A percentile compares a stretch with the other conserved stretches of the same genome.
Evolutionary conservation across 1,140 invertebrate species (phyloP).

Genomic region (Bombus confusus): DNA sequence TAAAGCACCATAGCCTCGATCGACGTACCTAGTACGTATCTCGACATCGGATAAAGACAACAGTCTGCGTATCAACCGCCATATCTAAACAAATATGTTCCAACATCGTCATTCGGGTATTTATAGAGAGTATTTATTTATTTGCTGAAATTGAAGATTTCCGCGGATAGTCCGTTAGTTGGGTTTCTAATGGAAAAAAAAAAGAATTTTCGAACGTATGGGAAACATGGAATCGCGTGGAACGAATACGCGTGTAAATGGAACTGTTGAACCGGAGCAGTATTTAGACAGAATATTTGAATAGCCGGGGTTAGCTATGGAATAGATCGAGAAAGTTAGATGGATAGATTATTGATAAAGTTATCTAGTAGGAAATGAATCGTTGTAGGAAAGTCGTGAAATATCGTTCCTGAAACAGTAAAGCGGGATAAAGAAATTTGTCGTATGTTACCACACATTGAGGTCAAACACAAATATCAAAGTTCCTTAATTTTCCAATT

Average conservation of each 20-base stretch:
- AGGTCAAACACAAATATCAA: not conserved
- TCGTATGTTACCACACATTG: not conserved
- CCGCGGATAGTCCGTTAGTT: too few species aligned
- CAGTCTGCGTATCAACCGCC: not conserved
- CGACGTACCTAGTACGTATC: not conserved
- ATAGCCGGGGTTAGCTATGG: not conserved
- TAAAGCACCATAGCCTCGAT: not conserved
- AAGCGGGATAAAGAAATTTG: not conserved
- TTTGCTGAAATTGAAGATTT: not conserved
- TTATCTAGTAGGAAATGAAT: not conserved
- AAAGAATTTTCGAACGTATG: not conserved
- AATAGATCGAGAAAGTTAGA: not conserved
- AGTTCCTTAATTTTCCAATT: not conserved
- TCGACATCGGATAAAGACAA: not conserved
- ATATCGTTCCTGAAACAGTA: not conserved
- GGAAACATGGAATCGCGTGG: not conserved
- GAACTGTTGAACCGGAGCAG: not conserved
- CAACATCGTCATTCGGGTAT: not conserved
- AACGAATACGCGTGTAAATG: not conserved
- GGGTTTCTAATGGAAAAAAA: not conserved
- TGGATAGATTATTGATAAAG: constrained; percentile 13
- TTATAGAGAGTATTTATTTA: not conserved
- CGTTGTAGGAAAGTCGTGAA: not conserved
- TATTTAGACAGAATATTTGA: not conserved
- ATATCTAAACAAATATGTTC: not conserved